phyloP scores from a whole-genome alignment of 2,113 vertebrate genomes.

The Amphiprion percula region DNA sequence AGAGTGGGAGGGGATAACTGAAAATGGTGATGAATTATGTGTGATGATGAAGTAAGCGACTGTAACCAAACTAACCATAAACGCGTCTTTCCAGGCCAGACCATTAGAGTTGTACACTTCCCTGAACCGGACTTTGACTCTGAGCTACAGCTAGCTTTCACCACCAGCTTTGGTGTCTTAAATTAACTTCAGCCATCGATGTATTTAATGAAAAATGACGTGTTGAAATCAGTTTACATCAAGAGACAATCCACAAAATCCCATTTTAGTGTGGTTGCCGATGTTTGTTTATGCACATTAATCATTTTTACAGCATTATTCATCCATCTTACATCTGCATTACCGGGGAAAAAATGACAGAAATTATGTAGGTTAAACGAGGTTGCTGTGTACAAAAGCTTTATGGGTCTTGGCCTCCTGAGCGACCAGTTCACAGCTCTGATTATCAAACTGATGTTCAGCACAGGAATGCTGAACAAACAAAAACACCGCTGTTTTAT shows the following conservation, averaged over 20 bases:
- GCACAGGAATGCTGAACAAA: slow-evolving; percentile 52
- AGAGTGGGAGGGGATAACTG: slow-evolving; percentile 12
- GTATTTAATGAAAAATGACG: slow-evolving; percentile 42
- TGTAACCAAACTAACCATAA: slow-evolving; percentile 42
- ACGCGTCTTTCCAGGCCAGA: slow-evolving; percentile 15
- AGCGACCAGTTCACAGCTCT: slow-evolving; percentile 28
- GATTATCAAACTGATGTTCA: slow-evolving; percentile 32
- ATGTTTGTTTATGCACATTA: slow-evolving; percentile 52
- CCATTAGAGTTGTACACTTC: slow-evolving; percentile 13
- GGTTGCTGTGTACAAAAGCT: neutral
- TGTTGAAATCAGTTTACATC: slow-evolving; percentile 46
- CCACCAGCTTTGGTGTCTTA: slow-evolving; percentile 10
- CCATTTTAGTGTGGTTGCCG: slow-evolving; percentile 18
- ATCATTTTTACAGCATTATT: slow-evolving; percentile 31
- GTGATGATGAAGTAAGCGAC: neutral
- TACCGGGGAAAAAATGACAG: slow-evolving; percentile 9
- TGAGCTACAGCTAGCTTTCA: slow-evolving; percentile 10
- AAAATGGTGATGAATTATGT: slow-evolving; percentile 36
- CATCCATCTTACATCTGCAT: slow-evolving; percentile 22
- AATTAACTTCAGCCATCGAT: slow-evolving; percentile 10
- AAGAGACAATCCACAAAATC: slow-evolving; percentile 36
- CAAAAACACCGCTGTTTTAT: slow-evolving; percentile 54
- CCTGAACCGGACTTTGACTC: neutral
- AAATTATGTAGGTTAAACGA: slow-evolving; percentile 13
- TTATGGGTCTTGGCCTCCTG: neutral